A percentile compares a stretch with the other conserved stretches of the same genome.
phyloP scores from a whole-genome alignment of 2,888 invertebrate genomes.

The Phasia obesa region DNA sequence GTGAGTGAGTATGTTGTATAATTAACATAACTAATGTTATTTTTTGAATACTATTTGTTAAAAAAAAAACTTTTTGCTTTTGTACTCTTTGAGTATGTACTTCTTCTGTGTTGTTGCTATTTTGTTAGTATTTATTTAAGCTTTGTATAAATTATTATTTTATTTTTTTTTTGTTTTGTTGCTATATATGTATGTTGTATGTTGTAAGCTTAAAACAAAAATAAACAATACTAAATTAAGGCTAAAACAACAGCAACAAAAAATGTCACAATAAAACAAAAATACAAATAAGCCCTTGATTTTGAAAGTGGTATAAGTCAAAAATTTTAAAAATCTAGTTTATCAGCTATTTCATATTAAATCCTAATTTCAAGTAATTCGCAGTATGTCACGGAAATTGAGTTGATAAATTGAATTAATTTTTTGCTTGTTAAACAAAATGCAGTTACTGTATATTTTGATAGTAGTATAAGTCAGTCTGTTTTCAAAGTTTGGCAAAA shows the following conservation, averaged over 20 bases:
- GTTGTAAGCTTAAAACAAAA: conserved; percentile 27
- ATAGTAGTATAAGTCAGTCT: too few species aligned
- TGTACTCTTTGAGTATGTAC: conserved; percentile 4
- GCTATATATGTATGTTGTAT: too few species aligned
- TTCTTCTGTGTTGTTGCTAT: conserved; percentile 15
- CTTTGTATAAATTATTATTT: conserved; percentile 9
- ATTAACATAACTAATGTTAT: conserved; percentile 59
- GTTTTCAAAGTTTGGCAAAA: too few species aligned
- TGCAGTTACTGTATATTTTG: too few species aligned
- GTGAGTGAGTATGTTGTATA: conserved; percentile 43
- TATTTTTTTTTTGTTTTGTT: conserved; percentile 18
- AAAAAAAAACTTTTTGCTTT: background rate
- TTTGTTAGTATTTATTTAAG: conserved; percentile 40
- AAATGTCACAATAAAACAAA: conserved; percentile 28
- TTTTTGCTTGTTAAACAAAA: too few species aligned
- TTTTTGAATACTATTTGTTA: conserved; percentile 17
- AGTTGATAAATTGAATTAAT: too few species aligned
- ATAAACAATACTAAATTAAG: conserved; percentile 34
- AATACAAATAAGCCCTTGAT: conserved; percentile 36
- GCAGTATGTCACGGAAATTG: too few species aligned
- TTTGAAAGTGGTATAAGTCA: too few species aligned
- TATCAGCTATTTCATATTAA: too few species aligned
- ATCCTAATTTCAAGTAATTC: too few species aligned
- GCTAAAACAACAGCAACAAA: conserved; percentile 27
- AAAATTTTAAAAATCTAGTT: too few species aligned